phyloP scores from a whole-genome alignment of 2,113 vertebrate species.

The Recurvirostra avosetta region DNA sequence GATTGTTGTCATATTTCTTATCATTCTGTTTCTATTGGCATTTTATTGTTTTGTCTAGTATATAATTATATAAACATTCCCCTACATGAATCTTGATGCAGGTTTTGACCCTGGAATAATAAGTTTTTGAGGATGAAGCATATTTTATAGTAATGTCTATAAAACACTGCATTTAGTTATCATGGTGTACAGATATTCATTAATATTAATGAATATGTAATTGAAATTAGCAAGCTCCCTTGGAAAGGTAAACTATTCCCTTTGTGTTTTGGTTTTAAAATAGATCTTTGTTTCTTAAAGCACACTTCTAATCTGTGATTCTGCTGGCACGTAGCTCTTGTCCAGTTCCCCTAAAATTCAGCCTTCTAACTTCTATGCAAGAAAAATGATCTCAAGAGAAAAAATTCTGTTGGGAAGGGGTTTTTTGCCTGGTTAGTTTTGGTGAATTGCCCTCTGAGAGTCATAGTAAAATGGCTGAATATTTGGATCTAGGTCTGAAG shows the following conservation, averaged over 20 bases:
- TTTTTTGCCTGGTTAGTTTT: background rate
- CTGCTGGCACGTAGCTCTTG: background rate
- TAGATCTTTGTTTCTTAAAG: background rate
- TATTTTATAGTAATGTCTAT: background rate
- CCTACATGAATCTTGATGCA: background rate
- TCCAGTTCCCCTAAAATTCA: background rate
- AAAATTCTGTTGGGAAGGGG: accelerated
- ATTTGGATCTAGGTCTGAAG: background rate
- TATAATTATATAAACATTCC: background rate
- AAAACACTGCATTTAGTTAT: background rate
- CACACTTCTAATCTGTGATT: background rate
- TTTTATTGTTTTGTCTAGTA: background rate
- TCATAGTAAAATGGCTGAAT: background rate
- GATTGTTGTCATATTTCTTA: background rate
- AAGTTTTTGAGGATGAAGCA: background rate
- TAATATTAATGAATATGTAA: slow-evolving; percentile 37
- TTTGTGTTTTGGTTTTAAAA: slow-evolving; percentile 20
- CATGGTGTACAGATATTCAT: background rate
- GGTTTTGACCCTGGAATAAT: background rate
- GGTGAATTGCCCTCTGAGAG: background rate
- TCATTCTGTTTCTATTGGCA: background rate
- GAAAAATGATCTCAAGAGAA: background rate
- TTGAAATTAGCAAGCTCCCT: slow-evolving; percentile 1
- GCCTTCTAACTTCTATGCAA: background rate
- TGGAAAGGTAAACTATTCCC: background rate